Base-by-base conservation (phyloP, 2,888 invertebrate species). In the Sphaerophoria rueppellii region DNA sequence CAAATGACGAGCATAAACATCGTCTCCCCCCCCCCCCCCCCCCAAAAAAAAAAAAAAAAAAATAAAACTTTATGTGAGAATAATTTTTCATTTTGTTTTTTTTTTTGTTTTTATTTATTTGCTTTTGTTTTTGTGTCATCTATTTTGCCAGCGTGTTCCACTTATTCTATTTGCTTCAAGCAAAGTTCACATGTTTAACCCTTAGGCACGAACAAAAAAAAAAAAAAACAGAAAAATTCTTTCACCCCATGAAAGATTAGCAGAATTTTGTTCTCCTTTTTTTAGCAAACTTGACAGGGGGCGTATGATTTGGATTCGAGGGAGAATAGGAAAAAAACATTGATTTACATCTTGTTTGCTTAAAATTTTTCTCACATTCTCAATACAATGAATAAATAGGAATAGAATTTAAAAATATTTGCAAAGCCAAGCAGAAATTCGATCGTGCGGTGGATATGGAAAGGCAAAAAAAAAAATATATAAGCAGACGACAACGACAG, bases 311-410 rank as follows among this genome's bases (percentile, higher is more conserved):
- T 12, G 1, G 34, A 63, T 63, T 32, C 14, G 48, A 63, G 34
- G 14, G 34, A 14, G 35, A n/a, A 34, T 43, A 4, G 24, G 16
- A 63, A 50, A 54, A 43, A 52, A 61, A 77, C 81, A 85, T 70
- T 85, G 85, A 85, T 85, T 85, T 85, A 85, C 85, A 81, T 85
- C 85, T 81, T 81, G 77, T 81, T 85, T 85, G 77, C 76, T 81
- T 77, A 77, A 77, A 85, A 85, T 73, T 81, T 72, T 63, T 12
- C 69, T 69, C 85, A 73, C 63, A 78, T 70, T 52, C 54, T 57
- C 14, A 57, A 58, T 60, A 60, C 60, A 60, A 60, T 43, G 40
- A 76, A 16, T 6, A 50, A 46, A 35, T 35, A 43, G 34, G n/a
- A 67, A 61, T 0, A 14, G 46, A 37, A 48, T 24, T 11, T 34